Evolutionary conservation across 2,888 invertebrate genomes (phyloP).

Genomic region (Margaritifera margaritifera): DNA sequence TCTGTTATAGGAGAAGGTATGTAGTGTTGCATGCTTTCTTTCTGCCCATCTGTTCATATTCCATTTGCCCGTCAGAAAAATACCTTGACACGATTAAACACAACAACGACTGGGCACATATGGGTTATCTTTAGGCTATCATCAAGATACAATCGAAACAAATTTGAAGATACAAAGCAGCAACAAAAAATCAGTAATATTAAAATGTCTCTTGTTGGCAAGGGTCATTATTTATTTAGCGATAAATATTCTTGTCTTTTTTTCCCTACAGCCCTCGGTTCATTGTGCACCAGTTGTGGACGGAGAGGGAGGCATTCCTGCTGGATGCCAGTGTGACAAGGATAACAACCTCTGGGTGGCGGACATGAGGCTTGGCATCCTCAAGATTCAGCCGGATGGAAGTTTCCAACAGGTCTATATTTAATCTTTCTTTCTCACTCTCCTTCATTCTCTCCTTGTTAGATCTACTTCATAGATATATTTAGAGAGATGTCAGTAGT

Average conservation of each 20-base stretch:
- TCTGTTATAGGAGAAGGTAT: too few species aligned
- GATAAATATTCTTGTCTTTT: not conserved
- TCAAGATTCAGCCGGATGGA: slow-evolving; percentile 57
- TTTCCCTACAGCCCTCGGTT: slow-evolving; percentile 45
- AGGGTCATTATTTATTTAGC: not conserved
- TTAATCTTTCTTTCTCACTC: not conserved
- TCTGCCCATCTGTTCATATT: too few species aligned
- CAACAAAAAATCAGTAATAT: too few species aligned
- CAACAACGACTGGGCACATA: too few species aligned
- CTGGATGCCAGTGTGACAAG: slow-evolving; percentile 67
- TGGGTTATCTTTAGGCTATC: too few species aligned
- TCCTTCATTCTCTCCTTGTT: not conserved
- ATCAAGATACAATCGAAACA: too few species aligned
- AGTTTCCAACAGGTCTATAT: slow-evolving; percentile 55
- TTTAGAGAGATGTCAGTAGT: too few species aligned
- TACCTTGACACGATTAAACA: too few species aligned
- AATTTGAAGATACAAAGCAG: too few species aligned
- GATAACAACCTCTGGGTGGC: slow-evolving; percentile 65
- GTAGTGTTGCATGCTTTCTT: too few species aligned
- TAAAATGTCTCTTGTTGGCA: not conserved
- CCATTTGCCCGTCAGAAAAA: too few species aligned
- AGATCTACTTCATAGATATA: not conserved
- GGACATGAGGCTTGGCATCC: slow-evolving; percentile 67
- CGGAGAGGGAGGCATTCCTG: slow-evolving; percentile 64
- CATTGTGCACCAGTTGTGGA: slow-evolving; percentile 55